Percentiles rank a stretch among this genome's conserved stretches.
Evolutionary conservation across 2,888 invertebrate genomes (phyloP).

Genomic region (Alloscopus bannaensis): DNA sequence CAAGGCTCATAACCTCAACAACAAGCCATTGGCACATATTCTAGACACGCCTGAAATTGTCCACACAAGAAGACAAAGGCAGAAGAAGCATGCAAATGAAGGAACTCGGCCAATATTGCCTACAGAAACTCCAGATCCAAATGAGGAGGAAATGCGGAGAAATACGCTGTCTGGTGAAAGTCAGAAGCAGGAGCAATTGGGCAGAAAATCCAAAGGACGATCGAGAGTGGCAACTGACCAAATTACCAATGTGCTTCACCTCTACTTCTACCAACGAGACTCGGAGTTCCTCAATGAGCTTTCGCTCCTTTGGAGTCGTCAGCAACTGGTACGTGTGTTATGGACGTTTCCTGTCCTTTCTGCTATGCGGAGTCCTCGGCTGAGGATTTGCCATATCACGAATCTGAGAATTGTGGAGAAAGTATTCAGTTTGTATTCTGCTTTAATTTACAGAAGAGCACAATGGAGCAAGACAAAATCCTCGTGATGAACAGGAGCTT

Average conservation of each 20-base stretch:
- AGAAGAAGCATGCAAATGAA: background rate
- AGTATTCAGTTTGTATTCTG: background rate
- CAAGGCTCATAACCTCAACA: too few species aligned
- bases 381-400: too few species aligned
- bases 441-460: constrained; percentile 41
- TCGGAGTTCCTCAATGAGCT: constrained; percentile 71
- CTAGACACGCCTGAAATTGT: background rate
- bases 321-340: constrained; percentile 66
- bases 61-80: background rate
- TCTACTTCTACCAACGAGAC: constrained; percentile 71
- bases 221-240: constrained; percentile 17
- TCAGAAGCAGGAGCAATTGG: too few species aligned
- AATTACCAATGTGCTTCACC: constrained; percentile 57
- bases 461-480: constrained; percentile 37
- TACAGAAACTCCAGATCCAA: background rate
- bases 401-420: too few species aligned
- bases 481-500: constrained; percentile 57
- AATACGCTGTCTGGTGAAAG: too few species aligned
- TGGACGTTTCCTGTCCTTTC: too few species aligned
- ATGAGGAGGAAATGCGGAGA: too few species aligned
- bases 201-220: background rate
- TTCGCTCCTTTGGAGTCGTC: constrained; percentile 71
- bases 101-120: too few species aligned
- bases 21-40: too few species aligned
- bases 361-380: too few species aligned